Evolutionary conservation across 1,140 invertebrate genomes (phyloP), one percentile per base, ranked within the genome.

Genomic region (Aricia agestis): DNA sequence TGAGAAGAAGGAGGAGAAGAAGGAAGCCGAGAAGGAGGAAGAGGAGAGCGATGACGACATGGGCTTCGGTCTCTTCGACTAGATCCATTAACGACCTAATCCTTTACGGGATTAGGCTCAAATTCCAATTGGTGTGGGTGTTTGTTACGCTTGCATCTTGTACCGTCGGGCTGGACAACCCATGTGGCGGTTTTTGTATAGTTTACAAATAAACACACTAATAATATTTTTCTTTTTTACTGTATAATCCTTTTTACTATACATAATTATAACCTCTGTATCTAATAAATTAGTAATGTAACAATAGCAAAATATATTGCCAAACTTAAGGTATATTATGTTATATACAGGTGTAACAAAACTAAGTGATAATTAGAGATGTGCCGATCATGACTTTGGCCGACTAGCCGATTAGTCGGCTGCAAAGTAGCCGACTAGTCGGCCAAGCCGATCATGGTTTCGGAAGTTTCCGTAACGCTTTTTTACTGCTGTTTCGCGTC

Each of bases 21-120:
- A 97, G 84, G 95, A 95, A 86, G 94, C 95, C 74, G 95, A 95
- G 74, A 95, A 97, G 82, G 95, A 97, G 85, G 95, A 96, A 78
- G 94, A 95, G 70, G 95, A 96, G 84, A 97, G 97, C 82, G 98
- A 98, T 87, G 98, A 99, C 82, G 98, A 98, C 86, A 98, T 99
- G 97, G 98, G 98, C 84, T 98, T 98, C 86, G 97, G 97, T 92
- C 95, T 99, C 13, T 99, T 98, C 84, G 98, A 98, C 90, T 98
- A 98, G 95, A 78, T 76, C 71, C 17, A 57, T 52, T n/a, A 45
- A 18, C 7, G 5, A 63, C 45, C 45, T 52, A 52, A 52, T 52
- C 13, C 45, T 52, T 10, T 13, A 52, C 45, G 9, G 45, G 11
- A 52, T 52, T 52, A 52, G 9, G 45, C 9, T 52, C 6, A 52